Conservation (phyloP, 1,140 invertebrate species). For the Sinella curviseta region DNA sequence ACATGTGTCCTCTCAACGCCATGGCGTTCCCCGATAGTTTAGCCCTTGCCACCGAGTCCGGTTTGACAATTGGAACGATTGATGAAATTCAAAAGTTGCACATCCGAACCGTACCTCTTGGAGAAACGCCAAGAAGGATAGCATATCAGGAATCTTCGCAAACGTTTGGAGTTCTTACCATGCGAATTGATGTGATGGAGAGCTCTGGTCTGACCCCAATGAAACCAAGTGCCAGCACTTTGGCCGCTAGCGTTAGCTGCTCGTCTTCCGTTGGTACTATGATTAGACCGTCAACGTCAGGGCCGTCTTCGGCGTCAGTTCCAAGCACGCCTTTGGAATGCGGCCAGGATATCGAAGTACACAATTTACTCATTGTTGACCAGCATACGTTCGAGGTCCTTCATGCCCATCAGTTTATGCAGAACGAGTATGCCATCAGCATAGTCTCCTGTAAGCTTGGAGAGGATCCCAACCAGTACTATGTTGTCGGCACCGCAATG, state of each 20-base stretch:
- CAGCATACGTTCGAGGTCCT: slow-evolving; percentile 96
- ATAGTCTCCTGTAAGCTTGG: slow-evolving; percentile 86
- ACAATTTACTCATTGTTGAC: slow-evolving; percentile 90
- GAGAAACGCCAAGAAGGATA: slow-evolving; percentile 89
- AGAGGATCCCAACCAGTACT: slow-evolving; percentile 88
- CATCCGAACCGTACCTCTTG: slow-evolving; percentile 89
- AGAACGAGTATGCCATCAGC: slow-evolving; percentile 84
- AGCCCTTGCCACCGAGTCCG: slow-evolving; percentile 88
- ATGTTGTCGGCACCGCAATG: slow-evolving; percentile 89
- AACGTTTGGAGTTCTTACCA: slow-evolving; percentile 92
- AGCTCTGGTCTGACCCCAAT: slow-evolving; percentile 65
- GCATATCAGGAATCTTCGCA: slow-evolving; percentile 92
- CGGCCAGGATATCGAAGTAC: slow-evolving; percentile 85
- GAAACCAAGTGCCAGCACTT: slow-evolving; percentile 75
- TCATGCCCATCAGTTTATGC: slow-evolving; percentile 88
- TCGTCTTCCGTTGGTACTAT: slow-evolving; percentile 45
- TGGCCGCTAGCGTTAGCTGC: slow-evolving; percentile 60
- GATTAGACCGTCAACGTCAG: slow-evolving; percentile 44
- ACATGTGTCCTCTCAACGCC: slow-evolving; percentile 97
- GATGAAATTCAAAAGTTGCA: slow-evolving; percentile 98
- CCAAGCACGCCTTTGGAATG: slow-evolving; percentile 56
- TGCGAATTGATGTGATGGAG: slow-evolving; percentile 82
- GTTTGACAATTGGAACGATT: slow-evolving; percentile 95
- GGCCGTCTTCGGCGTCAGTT: slow-evolving; percentile 36
- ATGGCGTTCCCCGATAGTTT: slow-evolving; percentile 92